Evolutionary conservation across 2,797 vertebrate genomes (phyloP), one percentile per base, ranked within the genome.

Genomic region (Myripristis murdjan): DNA sequence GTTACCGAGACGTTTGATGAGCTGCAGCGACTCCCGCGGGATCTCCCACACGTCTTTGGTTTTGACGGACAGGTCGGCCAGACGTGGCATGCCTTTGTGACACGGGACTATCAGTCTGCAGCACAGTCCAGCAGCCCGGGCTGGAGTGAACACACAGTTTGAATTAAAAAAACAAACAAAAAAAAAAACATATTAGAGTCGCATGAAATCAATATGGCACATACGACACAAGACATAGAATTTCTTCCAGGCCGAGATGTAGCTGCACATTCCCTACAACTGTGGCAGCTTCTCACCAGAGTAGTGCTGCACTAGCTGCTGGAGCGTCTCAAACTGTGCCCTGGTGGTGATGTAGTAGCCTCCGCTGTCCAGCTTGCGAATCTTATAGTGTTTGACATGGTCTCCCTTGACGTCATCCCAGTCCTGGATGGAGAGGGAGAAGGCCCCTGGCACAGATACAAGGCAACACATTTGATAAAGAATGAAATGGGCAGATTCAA

Each of bases 41-140:
- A 99, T 99, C 95, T 99, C 98, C 98, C 98, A 99, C 94, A 99
- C 97, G 95, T 99, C 98, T 98, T 99, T 99, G 97, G 98, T 99
- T 97, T 99, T 99, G 95, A 99, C 97, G 83, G 98, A 99, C 94
- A 99, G 95, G 95, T 99, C 98, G 54, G 98, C 97, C 84, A 99
- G 96, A 81, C 97, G 97, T 86, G 98, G 98, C 98, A 99, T 99
- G 93, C 98, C 98, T 95, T 99, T 99, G 95, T 99, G 97, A 93
- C 98, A 99, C 64, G 98, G 98, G 65, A 97, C 97, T 79, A 99
- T 97, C 90, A 99, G 96, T 69, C 98, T 95, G 91, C 98, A 99
- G 94, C 98, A 99, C 88, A 99, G 96, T 73, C 98, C 98, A 16
- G 98, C 98, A 47, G 98, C 98, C 94, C 97, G 95, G 90, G 97